Evolutionary conservation across 30 jellyfish, hydroid and myxozoan genomes (phyloP).

Genomic region (Catostylus mosaicus): DNA sequence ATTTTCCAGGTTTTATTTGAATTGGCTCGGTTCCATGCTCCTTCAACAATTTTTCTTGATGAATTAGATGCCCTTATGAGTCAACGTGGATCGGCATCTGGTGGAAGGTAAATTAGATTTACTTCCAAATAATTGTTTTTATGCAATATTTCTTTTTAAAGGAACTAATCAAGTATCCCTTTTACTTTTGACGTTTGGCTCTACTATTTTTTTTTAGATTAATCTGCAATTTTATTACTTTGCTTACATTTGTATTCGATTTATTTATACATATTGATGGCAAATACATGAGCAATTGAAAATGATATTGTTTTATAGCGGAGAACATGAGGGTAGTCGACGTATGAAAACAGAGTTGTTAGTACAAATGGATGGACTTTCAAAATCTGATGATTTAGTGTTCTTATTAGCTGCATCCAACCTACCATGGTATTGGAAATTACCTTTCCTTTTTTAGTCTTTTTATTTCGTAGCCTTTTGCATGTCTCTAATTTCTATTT

Average conservation of each 20-base stretch:
- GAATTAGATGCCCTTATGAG: conserved; percentile 95
- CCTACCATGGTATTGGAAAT: conserved; percentile 76
- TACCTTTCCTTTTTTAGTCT: neutral
- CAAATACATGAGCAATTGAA: neutral
- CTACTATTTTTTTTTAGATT: too few relatives aligned
- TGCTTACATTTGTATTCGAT: too few relatives aligned
- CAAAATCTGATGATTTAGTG: conserved; percentile 91
- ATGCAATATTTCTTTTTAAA: neutral
- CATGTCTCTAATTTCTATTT: neutral
- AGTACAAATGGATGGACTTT: conserved; percentile 96
- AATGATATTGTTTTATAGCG: conserved; percentile 39
- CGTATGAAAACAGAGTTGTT: conserved; percentile 94
- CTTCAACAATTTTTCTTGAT: conserved; percentile 90
- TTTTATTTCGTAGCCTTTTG: neutral
- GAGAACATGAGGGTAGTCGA: conserved; percentile 99
- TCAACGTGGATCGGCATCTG: conserved; percentile 87
- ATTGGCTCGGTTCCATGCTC: conserved; percentile 98
- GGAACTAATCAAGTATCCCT: too few relatives aligned
- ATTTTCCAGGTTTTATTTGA: conserved; percentile 83
- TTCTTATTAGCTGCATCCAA: conserved; percentile 95
- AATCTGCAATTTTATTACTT: too few relatives aligned
- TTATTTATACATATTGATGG: neutral
- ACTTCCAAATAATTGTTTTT: neutral
- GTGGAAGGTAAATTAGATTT: conserved; percentile 72
- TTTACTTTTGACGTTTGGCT: too few relatives aligned